Base-by-base conservation (phyloP, 2,113 vertebrate genomes). In the Ibidorhyncha struthersii region DNA sequence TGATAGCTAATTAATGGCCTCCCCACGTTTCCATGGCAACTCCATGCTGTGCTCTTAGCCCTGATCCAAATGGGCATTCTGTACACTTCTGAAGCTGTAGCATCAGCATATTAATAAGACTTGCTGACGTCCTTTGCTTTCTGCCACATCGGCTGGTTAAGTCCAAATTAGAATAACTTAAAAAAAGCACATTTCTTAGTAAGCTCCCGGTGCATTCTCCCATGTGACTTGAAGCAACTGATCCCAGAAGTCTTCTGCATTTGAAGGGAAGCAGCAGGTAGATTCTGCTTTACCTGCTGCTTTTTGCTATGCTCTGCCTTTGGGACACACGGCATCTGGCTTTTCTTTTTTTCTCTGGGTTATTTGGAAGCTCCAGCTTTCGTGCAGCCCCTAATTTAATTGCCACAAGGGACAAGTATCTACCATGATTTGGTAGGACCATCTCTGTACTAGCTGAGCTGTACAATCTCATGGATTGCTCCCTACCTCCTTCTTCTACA, bases 61-160 rank as follows among this genome's bases (percentile, higher is more conserved):
- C 78, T 95, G 94, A 96, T 98, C 97, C 97, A 98, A 98, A 78
- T 92, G 97, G 98, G 96, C 96, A 96, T 97, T 98, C 97, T 96
- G 90, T 74, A 91, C 95, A 89, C 94, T 97, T 92, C 90, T 89
- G 63, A 72, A 96, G 96, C 96, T 34, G 21, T 86, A 91, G 90
- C 94, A 97, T 97, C 96, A 88, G 97, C 97, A 98, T 98, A 95
- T 98, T 98, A 98, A 98, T 96, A 90, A 92, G 96, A 97, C 77
- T 81, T 86, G 80, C 91, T 96, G 94, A 96, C 69, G 30, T 79
- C 86, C 88, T 86, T 92, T 93, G 65, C 97, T 97, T 92, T 97
- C 96, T 97, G 87, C 91, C 94, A 92, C 95, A 92, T 90, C 13
- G 83, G 84, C 73, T 96, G 86, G 50, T 76, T 80, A 95, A 90